Evolutionary conservation across 1,140 invertebrate genomes (phyloP), one percentile per base, ranked within the genome.

Genomic region (Eurosta solidaginis): DNA sequence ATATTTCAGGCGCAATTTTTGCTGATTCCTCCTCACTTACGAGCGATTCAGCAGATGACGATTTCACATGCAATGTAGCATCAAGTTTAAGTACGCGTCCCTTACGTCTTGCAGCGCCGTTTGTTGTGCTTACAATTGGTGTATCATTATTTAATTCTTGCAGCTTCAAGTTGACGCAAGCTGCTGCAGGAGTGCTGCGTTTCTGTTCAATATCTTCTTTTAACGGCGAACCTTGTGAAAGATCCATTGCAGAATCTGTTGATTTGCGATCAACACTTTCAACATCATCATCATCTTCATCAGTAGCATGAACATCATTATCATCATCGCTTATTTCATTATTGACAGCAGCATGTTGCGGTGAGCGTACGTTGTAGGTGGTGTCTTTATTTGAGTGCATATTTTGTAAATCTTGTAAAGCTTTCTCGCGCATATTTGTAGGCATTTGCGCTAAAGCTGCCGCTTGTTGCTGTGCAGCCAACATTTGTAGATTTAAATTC

Each of bases 401-500:
- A 52, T 74, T 79, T 59, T 85, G 83, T 36, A 78, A 25, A n/a
- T 84, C 78, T 6, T 83, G 83, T 20, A 84, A 81, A 52, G 84
- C 45, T 25, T 82, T 81, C 52, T 87, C 85, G 10, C 85, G 81
- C 83, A 83, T 81, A 22, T 82, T 75, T 5, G 85, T 84, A 50
- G 85, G 85, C 49, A 87, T 49, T 33, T 87, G 85, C 0, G 85
- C 85, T 27, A 87, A 52, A 0, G 86, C 85, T 1, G 83, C 84
- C 12, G 84, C 83, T 78, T 88, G 87, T 52, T 87, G 86, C 80
- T 88, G 87, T 14, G 85, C 86, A n/a, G 85, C 87, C 29, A 88
- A 79, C 86, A 88, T 87, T 81, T 88, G 87, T 9, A 88, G 77
- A 79, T 88, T 88, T 52, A 88, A 82, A 76, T 87, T 87, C 85